A percentile compares a stretch with the other conserved stretches of the same genome.
Evolutionary conservation across 2,797 vertebrate genomes (phyloP).

Genomic region (Rachycentron canadum): DNA sequence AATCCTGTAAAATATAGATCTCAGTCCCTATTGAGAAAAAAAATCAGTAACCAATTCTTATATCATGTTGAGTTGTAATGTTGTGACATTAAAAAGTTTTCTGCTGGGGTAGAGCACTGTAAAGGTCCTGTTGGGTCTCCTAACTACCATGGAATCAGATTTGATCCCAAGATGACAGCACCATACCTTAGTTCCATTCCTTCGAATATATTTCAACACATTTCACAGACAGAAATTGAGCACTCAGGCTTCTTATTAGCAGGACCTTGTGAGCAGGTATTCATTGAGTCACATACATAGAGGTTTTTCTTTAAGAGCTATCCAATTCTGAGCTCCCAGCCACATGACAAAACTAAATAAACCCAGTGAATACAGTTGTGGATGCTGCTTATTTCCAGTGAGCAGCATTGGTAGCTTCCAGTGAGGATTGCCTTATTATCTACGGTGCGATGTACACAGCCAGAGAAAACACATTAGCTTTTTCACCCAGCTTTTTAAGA

Average conservation of each 20-base stretch:
- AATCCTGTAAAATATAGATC: too few relatives aligned
- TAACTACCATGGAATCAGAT: background rate
- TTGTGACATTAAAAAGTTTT: background rate
- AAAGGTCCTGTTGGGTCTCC: background rate
- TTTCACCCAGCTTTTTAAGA: slow-evolving; percentile 7
- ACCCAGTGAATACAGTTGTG: slow-evolving; percentile 36
- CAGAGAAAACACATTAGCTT: slow-evolving; percentile 30
- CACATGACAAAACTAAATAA: slow-evolving; percentile 19
- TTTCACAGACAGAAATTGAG: background rate
- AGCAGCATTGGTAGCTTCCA: slow-evolving; percentile 23
- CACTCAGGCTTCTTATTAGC: background rate
- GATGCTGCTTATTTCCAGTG: slow-evolving; percentile 23
- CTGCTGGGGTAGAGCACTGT: background rate
- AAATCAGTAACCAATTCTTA: too few relatives aligned
- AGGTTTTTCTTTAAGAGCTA: background rate
- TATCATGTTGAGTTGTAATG: background rate
- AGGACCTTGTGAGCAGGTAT: slow-evolving; percentile 3
- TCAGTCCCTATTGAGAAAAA: too few relatives aligned
- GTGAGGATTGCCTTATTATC: slow-evolving; percentile 56
- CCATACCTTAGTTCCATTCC: background rate
- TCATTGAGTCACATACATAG: background rate
- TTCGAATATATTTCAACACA: background rate
- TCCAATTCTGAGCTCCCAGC: slow-evolving; percentile 1
- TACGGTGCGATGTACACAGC: slow-evolving; percentile 12
- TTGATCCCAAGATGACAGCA: background rate